Evolutionary conservation across 1,140 invertebrate species (phyloP), one percentile per base, ranked within the genome.

Genomic region (Argopecten irradians): DNA sequence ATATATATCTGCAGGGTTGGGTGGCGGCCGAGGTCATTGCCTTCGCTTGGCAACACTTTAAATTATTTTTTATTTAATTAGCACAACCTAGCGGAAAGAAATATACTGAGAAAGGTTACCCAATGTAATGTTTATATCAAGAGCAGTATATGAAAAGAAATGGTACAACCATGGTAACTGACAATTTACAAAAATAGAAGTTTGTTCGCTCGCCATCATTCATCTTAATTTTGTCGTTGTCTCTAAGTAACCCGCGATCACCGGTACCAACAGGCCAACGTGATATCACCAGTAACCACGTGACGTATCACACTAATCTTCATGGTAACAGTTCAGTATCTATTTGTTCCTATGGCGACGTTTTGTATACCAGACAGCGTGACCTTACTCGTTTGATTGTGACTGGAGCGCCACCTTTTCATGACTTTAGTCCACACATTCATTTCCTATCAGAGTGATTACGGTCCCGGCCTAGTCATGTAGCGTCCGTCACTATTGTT

Each of bases 401-500:
- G 19, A 46, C 43, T 46, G 1, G 9, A 16, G 1, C 43, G 43
- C 19, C 43, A 46, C 9, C 43, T 19, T 46, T 71, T 28, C 55
- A 71, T 11, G 55, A 71, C 55, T 71, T 28, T 71, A 1, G 11
- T 19, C 43, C n/a, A 71, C 22, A 71, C 55, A 71, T 3, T 71
- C 55, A 71, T 28, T 11, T 71, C 55, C n/a, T n/a, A 28, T 71
- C 28, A 7, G 55, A 71, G 28, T 28, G n/a, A 71, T 71, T 71
- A 71, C 55, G 55, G 28, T 71, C n/a, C 55, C 55, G 7, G n/a
- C 22, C 55, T 71, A 71, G 55, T 71, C 55, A 71, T 16, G 55
- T 84, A 1, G 85, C 82, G 14, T 88, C 87, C n/a, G 87, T 88
- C 22, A 88, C 83, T 5, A 88, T 34, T 16, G 87, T 88, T 55